A percentile compares a stretch with the other conserved stretches of the same genome.
Conservation (phyloP, 2,888 invertebrate species). For the Meiosimyza platycephala region DNA sequence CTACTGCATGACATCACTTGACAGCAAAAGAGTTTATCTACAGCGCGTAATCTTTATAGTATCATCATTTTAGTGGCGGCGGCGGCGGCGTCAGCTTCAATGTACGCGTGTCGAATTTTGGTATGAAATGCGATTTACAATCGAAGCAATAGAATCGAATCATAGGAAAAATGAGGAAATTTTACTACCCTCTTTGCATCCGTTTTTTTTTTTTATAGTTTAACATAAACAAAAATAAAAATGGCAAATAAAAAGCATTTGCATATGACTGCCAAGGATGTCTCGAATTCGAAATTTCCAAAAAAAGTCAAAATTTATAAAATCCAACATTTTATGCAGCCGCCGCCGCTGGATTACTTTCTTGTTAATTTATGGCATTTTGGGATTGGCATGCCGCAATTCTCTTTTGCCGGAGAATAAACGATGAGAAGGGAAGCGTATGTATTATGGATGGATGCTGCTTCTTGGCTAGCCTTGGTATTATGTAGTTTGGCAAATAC, state of each 20-base stretch:
- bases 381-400: not conserved
- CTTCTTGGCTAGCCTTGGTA: not conserved
- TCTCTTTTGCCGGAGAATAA: not conserved
- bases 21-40: constrained; percentile 33
- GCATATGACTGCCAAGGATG: constrained; percentile 36
- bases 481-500: not conserved
- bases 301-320: constrained; percentile 32
- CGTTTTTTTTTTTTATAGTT: constrained; percentile 23
- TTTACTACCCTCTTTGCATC: constrained; percentile 25
- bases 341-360: constrained; percentile 23
- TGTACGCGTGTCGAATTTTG: constrained; percentile 30
- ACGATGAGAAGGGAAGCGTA: not conserved
- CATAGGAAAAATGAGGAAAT: constrained; percentile 28
- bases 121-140: constrained; percentile 15
- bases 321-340: constrained; percentile 7
- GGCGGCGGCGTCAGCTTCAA: not conserved
- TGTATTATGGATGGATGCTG: not conserved
- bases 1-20: constrained; percentile 24
- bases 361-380: constrained; percentile 30
- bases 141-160: constrained; percentile 26
- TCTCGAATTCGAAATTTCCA: constrained; percentile 25
- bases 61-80: not conserved
- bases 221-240: constrained; percentile 2
- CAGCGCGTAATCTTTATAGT: constrained; percentile 3
- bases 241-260: constrained; percentile 17